Conservation (phyloP, 2,113 vertebrate species). For the Conger conger region DNA sequence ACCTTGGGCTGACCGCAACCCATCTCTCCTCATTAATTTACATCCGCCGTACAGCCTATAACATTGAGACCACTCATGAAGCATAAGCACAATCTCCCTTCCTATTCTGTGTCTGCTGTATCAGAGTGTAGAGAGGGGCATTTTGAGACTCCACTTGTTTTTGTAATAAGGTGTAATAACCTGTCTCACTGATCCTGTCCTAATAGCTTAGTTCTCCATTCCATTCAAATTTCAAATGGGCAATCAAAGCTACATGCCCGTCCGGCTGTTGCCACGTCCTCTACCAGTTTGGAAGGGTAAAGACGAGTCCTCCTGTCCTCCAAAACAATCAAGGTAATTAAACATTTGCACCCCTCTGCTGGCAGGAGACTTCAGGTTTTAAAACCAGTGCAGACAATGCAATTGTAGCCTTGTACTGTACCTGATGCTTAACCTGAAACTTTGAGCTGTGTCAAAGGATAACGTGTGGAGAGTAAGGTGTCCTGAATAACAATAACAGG, state of each 20-base stretch:
- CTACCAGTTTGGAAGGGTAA: background rate
- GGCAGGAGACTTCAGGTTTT: background rate
- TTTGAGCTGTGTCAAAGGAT: background rate
- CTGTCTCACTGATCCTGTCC: background rate
- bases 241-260: background rate
- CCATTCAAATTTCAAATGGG: background rate
- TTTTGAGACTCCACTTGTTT: background rate
- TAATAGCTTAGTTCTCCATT: background rate
- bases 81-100: conserved; percentile 62
- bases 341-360: too few relatives aligned
- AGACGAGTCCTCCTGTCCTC: background rate
- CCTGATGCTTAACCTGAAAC: background rate
- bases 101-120: conserved; percentile 58
- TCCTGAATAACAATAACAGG: conserved; percentile 64
- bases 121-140: conserved; percentile 41
- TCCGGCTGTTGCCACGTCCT: too few relatives aligned
- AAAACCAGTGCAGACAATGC: background rate
- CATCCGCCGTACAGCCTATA: conserved; percentile 61
- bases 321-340: background rate
- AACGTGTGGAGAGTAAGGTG: background rate
- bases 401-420: background rate
- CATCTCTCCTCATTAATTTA: conserved; percentile 51
- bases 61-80: conserved; percentile 49
- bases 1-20: background rate
- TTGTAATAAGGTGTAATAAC: background rate